Base-by-base conservation (phyloP, 2,888 invertebrate genomes). In the Conops quadrifasciatus region DNA sequence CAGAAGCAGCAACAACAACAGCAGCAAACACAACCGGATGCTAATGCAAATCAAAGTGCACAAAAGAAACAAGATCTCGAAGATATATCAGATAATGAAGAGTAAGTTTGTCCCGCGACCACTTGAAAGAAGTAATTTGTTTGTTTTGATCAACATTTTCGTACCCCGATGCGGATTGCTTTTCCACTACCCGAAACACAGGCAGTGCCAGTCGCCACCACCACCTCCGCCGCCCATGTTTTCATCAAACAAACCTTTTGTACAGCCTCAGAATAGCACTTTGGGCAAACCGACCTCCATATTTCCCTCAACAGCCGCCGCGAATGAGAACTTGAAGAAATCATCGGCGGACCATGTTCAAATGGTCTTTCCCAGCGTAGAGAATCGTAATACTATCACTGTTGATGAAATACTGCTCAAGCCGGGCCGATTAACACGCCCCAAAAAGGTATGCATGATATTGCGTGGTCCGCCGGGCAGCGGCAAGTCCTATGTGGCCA, bases 381-480 rank as follows among this genome's bases (percentile, higher is more conserved):
- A 78, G 82, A 86, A 80, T 85, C 79, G 79, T 16, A 87, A 87
- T 75, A 85, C 87, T 36, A 89, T 92, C 49, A 89, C 89, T 86
- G 92, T 97, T 77, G 95, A 96, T 81, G 96, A 97, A 82, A 86
- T 98, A 72, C 86, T 97, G 63, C 89, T 91, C 81, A 86, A 89
- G 26, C 97, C 97, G 2, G 94, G 94, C 11, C 89, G 97, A 63
- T 88, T 89, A 73, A 91, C 90, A 77, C 89, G 98, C 77, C 95
- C 97, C 9, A 84, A 83, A 72, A 84, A 90, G 84, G 92, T 98
- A 78, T 94, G 94, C 43, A 92, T 97, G 71, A 93, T 98, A 78
- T 87, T 98, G 65, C 88, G 98, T 84, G 98, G 98, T 4, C 92
- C 94, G 19, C 97, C 98, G 0, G 98, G 98, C 13, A 94, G 96